Conservation (phyloP, 2,113 vertebrate genomes). For the Sterna hirundo region DNA sequence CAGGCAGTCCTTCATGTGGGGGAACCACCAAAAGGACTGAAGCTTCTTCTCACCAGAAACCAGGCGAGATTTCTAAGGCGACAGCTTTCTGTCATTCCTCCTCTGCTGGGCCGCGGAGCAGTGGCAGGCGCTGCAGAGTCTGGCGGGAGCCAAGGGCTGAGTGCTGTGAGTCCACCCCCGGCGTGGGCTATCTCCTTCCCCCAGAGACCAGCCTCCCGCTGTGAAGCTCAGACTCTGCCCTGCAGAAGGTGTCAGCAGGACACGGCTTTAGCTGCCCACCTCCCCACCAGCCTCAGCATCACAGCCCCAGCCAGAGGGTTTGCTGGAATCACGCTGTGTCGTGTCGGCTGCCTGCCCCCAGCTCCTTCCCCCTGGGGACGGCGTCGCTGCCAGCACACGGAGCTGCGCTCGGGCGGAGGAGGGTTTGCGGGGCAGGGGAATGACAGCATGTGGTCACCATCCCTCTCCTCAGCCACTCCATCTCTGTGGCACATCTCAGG, state of each 20-base stretch:
- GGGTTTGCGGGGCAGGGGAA: not conserved
- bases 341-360: not conserved
- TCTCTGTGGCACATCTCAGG: not conserved
- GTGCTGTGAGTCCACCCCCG: not conserved
- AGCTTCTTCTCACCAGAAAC: not conserved
- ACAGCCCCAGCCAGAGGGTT: not conserved
- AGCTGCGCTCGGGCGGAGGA: not conserved
- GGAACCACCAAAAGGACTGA: not conserved
- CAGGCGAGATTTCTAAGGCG: not conserved
- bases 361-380: not conserved
- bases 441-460: not conserved
- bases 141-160: not conserved
- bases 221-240: not conserved
- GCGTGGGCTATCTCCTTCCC: not conserved
- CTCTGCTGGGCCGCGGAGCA: not conserved
- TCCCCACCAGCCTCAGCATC: not conserved
- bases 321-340: fast-evolving
- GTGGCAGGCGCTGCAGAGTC: not conserved
- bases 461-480: not conserved
- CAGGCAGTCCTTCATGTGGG: not conserved
- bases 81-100: not conserved
- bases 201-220: not conserved
- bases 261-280: not conserved
- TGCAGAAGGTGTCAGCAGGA: not conserved
- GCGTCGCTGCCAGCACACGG: not conserved